A percentile compares a stretch with the other conserved stretches of the same genome.
Evolutionary conservation across 2,888 invertebrate genomes (phyloP).

Genomic region (Idaea straminata): DNA sequence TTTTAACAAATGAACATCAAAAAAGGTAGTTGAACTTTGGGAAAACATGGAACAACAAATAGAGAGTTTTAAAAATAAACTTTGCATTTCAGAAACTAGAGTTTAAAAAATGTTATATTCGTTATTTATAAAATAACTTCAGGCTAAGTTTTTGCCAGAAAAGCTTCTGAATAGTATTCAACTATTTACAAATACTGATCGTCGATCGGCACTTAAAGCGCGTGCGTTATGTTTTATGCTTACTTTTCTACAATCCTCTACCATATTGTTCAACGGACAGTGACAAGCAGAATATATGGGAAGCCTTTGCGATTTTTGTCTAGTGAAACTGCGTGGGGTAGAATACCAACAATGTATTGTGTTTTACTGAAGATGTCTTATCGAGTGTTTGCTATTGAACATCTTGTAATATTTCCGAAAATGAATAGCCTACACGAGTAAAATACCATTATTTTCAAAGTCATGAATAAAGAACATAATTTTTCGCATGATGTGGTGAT

Average conservation of each 20-base stretch:
- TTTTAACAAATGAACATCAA: too few species aligned
- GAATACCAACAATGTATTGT: constrained; percentile 45
- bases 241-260: constrained; percentile 69
- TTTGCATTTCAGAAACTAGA: too few species aligned
- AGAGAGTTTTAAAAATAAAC: too few species aligned
- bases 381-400: background rate
- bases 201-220: constrained; percentile 61
- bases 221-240: constrained; percentile 67
- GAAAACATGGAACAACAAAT: too few species aligned
- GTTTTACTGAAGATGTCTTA: background rate
- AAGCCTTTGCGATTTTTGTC: constrained; percentile 73
- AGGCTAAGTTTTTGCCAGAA: too few species aligned
- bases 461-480: constrained; percentile 15
- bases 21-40: too few species aligned
- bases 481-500: constrained; percentile 22
- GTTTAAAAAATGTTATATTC: too few species aligned
- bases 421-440: background rate
- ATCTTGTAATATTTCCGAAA: background rate
- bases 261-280: constrained; percentile 59
- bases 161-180: background rate
- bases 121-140: too few species aligned
- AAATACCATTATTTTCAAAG: constrained; percentile 11
- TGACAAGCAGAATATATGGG: constrained; percentile 71
- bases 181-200: constrained; percentile 41
- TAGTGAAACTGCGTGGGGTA: constrained; percentile 71